phyloP scores from a whole-genome alignment of 2,113 vertebrate genomes.

The Mustela nigripes region DNA sequence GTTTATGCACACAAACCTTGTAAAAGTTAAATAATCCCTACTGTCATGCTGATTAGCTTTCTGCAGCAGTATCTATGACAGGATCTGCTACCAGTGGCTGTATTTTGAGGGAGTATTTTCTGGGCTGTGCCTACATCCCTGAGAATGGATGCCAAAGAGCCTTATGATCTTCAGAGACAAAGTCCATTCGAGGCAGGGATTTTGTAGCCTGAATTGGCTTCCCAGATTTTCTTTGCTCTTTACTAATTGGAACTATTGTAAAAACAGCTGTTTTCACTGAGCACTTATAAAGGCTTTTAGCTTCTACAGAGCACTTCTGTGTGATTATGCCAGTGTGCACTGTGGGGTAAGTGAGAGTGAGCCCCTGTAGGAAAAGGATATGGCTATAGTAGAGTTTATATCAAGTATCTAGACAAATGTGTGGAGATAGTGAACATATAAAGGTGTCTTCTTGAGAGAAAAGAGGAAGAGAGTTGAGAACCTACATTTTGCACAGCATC shows the following conservation, averaged over 20 bases:
- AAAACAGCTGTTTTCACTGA: background rate
- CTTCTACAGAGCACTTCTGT: accelerated
- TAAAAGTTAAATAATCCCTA: background rate
- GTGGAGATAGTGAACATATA: no score
- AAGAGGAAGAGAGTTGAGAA: background rate
- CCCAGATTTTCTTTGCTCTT: background rate
- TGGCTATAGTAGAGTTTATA: no score
- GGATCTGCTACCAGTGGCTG: background rate
- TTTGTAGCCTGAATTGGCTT: background rate
- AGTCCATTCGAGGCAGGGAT: background rate
- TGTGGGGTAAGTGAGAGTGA: background rate
- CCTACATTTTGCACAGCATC: background rate
- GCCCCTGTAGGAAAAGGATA: background rate
- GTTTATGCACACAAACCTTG: background rate
- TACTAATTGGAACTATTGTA: background rate
- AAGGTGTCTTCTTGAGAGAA: background rate
- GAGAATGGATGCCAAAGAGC: background rate
- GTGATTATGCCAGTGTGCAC: accelerated
- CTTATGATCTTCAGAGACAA: background rate
- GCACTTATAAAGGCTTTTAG: background rate
- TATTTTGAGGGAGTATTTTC: background rate
- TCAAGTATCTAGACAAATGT: background rate
- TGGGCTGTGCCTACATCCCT: background rate
- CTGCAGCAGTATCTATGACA: background rate
- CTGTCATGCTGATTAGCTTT: background rate